Percentiles rank a stretch among this genome's conserved stretches.
These are phyloP conservation scores for Incurvaria masculella DNA, from an alignment of 2,888 invertebrate species.

Conservation along the genomic window DNA sequence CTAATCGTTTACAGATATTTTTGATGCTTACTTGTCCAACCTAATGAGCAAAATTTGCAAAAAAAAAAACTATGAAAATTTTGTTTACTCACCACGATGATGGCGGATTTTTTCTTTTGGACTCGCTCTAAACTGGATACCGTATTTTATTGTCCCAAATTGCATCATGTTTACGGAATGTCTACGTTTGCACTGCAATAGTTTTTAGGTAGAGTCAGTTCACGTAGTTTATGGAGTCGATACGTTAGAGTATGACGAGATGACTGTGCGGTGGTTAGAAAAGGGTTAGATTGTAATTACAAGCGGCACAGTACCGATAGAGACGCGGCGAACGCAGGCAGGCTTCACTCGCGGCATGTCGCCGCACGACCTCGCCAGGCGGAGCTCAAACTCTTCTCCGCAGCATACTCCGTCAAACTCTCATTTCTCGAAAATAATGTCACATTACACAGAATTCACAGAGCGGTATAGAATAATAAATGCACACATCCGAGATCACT, in stretches of 20 bases:
- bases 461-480: not conserved
- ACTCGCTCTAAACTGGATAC: conserved; percentile 57
- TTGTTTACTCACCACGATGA: conserved; percentile 48
- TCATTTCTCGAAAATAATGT: not conserved
- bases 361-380: conserved; percentile 34
- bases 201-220: not conserved
- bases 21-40: too few relatives aligned
- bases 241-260: not conserved
- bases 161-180: conserved; percentile 48
- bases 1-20: too few relatives aligned
- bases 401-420: not conserved
- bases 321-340: conserved; percentile 54
- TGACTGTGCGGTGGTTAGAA: not conserved
- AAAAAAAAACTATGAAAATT: too few relatives aligned
- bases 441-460: not conserved
- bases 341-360: conserved; percentile 55
- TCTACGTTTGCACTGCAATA: conserved; percentile 3
- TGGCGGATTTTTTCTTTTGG: conserved; percentile 38
- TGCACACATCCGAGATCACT: not conserved
- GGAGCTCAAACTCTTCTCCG: conserved; percentile 22
- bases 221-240: not conserved
- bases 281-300: not conserved
- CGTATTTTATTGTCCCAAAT: conserved; percentile 63
- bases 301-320: conserved; percentile 42
- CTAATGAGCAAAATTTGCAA: too few relatives aligned